These are phyloP conservation scores for Xyliphius kryptos DNA, from an alignment of 2,113 vertebrate species.

Conservation along the genomic window DNA sequence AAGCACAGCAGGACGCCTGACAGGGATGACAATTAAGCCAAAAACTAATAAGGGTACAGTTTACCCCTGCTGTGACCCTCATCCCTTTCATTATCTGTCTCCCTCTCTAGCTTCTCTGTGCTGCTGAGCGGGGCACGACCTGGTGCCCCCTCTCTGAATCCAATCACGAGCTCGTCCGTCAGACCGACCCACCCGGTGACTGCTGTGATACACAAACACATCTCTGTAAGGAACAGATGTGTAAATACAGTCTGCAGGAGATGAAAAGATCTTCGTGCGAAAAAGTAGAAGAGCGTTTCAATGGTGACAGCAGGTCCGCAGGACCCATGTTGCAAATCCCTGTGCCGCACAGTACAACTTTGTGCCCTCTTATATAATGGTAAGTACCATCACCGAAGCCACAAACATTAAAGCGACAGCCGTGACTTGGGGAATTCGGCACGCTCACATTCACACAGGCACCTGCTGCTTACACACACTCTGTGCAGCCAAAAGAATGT, in stretches of 20 bases:
- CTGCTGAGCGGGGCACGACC: conserved; percentile 16
- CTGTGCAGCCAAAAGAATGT: no score
- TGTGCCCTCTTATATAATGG: no score
- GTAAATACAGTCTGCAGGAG: background rate
- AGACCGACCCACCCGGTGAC: conserved; percentile 6
- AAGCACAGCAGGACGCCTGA: conserved; percentile 2
- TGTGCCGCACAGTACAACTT: background rate
- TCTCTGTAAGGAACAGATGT: conserved; percentile 21
- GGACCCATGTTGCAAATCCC: background rate
- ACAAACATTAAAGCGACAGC: conserved; percentile 45
- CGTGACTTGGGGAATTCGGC: conserved; percentile 38
- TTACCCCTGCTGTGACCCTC: conserved; percentile 7
- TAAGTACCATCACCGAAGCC: conserved; percentile 10
- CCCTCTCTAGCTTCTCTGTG: background rate
- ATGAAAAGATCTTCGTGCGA: background rate
- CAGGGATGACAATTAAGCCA: background rate
- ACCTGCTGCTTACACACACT: background rate
- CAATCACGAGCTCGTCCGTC: conserved; percentile 24
- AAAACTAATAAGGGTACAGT: conserved; percentile 10
- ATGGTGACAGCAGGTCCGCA: background rate
- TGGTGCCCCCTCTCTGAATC: conserved; percentile 28
- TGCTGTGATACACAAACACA: conserved; percentile 18
- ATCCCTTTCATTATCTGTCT: background rate
- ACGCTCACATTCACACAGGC: background rate
- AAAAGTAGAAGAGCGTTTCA: background rate